Evolutionary conservation across 2,797 vertebrate genomes (phyloP).

Genomic region (Parauchenoglanis ngamensis): DNA sequence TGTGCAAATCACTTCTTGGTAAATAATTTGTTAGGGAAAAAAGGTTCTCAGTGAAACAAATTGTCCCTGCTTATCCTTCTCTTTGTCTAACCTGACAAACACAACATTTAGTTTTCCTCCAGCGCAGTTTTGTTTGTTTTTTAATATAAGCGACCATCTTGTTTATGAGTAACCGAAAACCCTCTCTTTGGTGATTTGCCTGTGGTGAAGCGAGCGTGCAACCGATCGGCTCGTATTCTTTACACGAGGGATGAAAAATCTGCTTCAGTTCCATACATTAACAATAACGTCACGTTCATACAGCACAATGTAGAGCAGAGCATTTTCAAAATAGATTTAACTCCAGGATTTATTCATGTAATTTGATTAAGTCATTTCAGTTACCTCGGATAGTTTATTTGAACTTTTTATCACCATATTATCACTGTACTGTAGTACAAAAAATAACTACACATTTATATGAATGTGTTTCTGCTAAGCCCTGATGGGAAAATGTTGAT

Average conservation of each 20-base stretch:
- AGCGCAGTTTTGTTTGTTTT: neutral
- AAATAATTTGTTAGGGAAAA: constrained; percentile 19
- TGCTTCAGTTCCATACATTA: neutral
- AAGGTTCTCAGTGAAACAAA: constrained; percentile 17
- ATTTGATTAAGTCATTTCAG: neutral
- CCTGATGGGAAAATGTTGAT: no score
- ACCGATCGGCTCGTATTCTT: neutral
- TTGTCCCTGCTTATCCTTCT: neutral
- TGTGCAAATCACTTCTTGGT: neutral
- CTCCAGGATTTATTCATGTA: neutral
- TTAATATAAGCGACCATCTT: neutral
- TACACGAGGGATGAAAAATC: neutral
- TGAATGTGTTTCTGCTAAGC: no score
- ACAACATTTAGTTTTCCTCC: neutral
- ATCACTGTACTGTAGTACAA: no score
- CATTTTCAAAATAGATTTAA: neutral
- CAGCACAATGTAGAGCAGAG: neutral
- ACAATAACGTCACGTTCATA: neutral
- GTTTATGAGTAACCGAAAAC: neutral
- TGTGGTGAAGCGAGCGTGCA: neutral
- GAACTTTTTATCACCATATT: neutral
- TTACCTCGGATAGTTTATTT: neutral
- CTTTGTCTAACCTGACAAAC: neutral
- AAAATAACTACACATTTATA: no score
- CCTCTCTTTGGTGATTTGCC: neutral